phyloP scores from a whole-genome alignment of 2,113 vertebrate species.

The Elephas maximus region DNA sequence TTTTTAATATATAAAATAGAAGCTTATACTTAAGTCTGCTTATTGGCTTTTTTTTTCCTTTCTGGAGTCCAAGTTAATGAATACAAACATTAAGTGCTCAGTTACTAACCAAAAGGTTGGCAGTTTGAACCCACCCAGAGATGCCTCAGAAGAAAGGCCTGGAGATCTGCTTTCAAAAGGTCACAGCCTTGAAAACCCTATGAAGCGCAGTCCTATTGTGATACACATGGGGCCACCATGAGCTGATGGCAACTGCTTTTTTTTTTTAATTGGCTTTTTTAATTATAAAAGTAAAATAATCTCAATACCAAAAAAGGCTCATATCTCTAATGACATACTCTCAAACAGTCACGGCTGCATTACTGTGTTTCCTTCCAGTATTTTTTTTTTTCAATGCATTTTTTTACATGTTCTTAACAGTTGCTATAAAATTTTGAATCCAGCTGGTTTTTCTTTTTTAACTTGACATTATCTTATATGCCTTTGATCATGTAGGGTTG shows the following conservation, averaged over 20 bases:
- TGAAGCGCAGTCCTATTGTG: not conserved
- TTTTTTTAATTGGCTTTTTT: not conserved
- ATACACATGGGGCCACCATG: not conserved
- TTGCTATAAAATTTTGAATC: not conserved
- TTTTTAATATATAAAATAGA: not conserved
- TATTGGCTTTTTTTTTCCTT: not conserved
- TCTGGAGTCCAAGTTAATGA: not conserved
- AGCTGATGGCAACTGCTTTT: no score
- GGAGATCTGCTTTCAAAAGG: not conserved
- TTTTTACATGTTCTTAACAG: fast-evolving
- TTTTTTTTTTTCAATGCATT: not conserved
- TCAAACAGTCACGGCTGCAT: fast-evolving
- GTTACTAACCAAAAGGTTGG: not conserved
- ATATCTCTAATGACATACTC: fast-evolving
- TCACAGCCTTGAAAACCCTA: not conserved
- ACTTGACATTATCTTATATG: constrained; percentile 23
- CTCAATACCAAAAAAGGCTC: not conserved
- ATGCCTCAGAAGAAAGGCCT: not conserved
- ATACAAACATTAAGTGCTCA: not conserved
- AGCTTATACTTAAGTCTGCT: not conserved
- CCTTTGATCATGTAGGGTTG: constrained; percentile 58
- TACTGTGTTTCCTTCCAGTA: not conserved
- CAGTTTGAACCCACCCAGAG: not conserved
- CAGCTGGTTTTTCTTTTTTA: not conserved
- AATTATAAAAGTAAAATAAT: not conserved